Evolutionary conservation across 1,140 invertebrate species (phyloP).

Genomic region (Galleria mellonella): DNA sequence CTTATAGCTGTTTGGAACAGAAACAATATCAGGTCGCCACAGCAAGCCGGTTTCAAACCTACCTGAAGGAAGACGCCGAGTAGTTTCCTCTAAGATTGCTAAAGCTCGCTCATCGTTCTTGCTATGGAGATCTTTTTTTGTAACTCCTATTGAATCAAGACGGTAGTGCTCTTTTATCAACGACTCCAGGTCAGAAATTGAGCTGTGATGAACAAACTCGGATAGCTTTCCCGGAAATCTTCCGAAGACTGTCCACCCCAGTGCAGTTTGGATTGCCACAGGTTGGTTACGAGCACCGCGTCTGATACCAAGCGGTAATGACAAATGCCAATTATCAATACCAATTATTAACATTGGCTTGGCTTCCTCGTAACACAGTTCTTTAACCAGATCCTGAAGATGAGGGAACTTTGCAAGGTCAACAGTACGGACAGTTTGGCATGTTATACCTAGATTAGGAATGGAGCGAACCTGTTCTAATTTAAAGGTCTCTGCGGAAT

Average conservation of each 20-base stretch:
- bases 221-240: neutral
- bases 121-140: neutral
- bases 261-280: neutral
- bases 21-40: neutral
- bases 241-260: neutral
- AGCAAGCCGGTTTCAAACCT: slow-evolving; percentile 3
- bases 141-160: neutral
- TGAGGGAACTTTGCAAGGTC: too few species aligned
- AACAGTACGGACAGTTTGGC: too few species aligned
- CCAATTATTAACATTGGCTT: too few species aligned
- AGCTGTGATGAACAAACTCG: neutral
- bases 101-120: neutral
- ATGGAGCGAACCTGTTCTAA: too few species aligned
- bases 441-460: too few species aligned
- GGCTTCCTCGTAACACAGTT: too few species aligned
- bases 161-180: neutral
- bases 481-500: too few species aligned
- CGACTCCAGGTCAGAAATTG: neutral
- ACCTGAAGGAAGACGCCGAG: slow-evolving; percentile 1
- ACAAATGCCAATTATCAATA: neutral
- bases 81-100: neutral
- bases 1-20: slow-evolving; percentile 3
- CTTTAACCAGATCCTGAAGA: too few species aligned
- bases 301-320: neutral
- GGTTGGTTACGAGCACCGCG: neutral